A percentile compares a stretch with the other conserved stretches of the same genome.
phyloP scores from a whole-genome alignment of 2,797 vertebrate species.

The Xenopus petersii region DNA sequence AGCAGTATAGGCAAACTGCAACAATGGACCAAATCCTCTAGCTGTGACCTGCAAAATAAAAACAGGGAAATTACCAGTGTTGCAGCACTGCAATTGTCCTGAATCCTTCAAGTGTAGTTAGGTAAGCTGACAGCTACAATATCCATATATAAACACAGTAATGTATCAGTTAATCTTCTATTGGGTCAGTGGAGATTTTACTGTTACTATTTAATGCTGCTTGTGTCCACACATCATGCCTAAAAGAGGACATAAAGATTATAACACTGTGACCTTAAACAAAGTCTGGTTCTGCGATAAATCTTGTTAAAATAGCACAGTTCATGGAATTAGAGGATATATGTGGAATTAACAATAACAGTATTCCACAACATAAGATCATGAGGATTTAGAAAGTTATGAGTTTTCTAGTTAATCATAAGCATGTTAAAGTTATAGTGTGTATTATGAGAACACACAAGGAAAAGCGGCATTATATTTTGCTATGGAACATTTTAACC shows the following conservation, averaged over 20 bases:
- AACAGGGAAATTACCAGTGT: conserved; percentile 75
- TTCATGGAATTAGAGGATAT: no score
- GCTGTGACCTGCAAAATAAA: conserved; percentile 87
- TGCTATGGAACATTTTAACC: no score
- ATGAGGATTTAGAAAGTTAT: no score
- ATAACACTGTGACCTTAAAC: not conserved
- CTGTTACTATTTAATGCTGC: conserved; percentile 47
- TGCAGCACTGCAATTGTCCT: conserved; percentile 74
- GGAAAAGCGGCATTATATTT: no score
- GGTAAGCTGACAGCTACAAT: conserved; percentile 69
- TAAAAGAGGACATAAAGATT: not conserved
- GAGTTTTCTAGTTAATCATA: no score
- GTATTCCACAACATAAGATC: no score
- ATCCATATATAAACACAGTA: conserved; percentile 68
- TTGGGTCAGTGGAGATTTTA: conserved; percentile 61
- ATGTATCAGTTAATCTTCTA: conserved; percentile 65
- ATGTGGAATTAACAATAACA: no score
- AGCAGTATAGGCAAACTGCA: conserved; percentile 99
- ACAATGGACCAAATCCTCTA: conserved; percentile 94
- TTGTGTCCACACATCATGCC: conserved; percentile 27
- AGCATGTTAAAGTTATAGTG: no score
- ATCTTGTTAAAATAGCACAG: no score
- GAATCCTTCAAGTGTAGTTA: conserved; percentile 65
- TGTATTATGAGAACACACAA: no score
- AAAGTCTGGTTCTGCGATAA: no score